Evolutionary conservation across 1,140 invertebrate species (phyloP), one percentile per base, ranked within the genome.

Genomic region (Globodera rostochiensis): DNA sequence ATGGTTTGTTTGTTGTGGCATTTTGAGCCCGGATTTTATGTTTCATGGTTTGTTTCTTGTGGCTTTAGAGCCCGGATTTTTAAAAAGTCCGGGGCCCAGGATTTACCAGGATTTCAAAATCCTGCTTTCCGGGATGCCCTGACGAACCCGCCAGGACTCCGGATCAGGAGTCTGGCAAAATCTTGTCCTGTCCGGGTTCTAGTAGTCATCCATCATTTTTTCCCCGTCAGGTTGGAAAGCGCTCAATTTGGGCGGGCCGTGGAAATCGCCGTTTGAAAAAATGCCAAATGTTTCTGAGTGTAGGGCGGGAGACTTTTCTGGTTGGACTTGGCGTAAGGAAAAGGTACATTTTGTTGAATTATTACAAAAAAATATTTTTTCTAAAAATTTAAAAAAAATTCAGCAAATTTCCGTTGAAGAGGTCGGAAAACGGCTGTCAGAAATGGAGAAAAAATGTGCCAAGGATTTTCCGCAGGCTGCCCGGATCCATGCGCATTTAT

Each of bases 241-340:
- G 25, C 19, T 5, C 57, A 81, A 70, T 73, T 21, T 47, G 69
- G 21, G 7, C 11, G 60, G 47, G 57, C 19, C 45, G 19, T 85
- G 82, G 73, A 80, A 36, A 21, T 79, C 75, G 15, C 83, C 71
- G 15, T 80, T 80, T n/a, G 74, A 82, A 15, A 73, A 69, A 67
- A 49, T 77, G 70, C 79, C 84, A 21, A 86, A 86, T 67, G 60
- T 79, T 6, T 74, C 82, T 4, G 85, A 86, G 69, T 86, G 84
- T 69, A 71, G 5, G 4, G 85, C 57, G 13, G 73, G 77, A 80
- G 36, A 36, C 36, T 86, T 45, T 21, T 36, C 57, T 25, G 84
- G 84, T 45, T 86, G 84, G 84, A 45, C 81, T 66, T 86, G 86
- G 85, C 57, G 84, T 11, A 74, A 66, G 13, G 77, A 86, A 13